Base-by-base conservation (phyloP, 2,113 vertebrate species). In the Phrynosoma platyrhinos region DNA sequence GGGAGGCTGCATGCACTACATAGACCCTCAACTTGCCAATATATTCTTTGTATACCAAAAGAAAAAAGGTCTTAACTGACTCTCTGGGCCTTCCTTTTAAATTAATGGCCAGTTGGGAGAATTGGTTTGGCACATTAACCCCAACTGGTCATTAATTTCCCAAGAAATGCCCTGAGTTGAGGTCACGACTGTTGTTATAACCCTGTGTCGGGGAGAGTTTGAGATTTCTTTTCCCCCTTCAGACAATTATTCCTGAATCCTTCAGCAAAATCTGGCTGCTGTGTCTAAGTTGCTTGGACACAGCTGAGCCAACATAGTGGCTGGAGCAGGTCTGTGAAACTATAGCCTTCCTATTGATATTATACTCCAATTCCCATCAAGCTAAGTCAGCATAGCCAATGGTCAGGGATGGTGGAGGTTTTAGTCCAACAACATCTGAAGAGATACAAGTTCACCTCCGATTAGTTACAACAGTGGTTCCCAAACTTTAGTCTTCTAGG, bases 51-150 rank as follows among this genome's bases (percentile, higher is more conserved):
- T 69, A 85, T 75, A 62, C 23, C 64, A 52, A 68, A 47, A 47
- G 42, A 84, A 14, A 76, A 25, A 72, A 36, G 79, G 12, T 23
- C 71, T 76, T 66, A 72, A 84, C 68, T 84, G 85, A 18, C 0
- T 0, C 55, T 72, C 18, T 53, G 66, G 42, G 30, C 36, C 76
- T 12, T 85, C 71, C 23, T 4, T 78, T 21, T 64, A 87, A 91
- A 88, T 85, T 25, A 87, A 88, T 64, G 71, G 84, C 20, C 47
- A 55, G 13, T 27, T 82, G 72, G 77, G 84, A 64, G 36, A 91
- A 23, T 80, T 88, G 66, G 36, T 53, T 25, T 82, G 30, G 58
- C 71, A 89, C 21, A 16, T 18, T 69, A 88, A 80, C 0, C 66
- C 25, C 27, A 77, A 16, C 20, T 79, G 71, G 58, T 80, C 74